Percentiles rank a stretch among this genome's conserved stretches.
Conservation (phyloP, 2,888 invertebrate species). For the Hirtodrosophila alboralis region DNA sequence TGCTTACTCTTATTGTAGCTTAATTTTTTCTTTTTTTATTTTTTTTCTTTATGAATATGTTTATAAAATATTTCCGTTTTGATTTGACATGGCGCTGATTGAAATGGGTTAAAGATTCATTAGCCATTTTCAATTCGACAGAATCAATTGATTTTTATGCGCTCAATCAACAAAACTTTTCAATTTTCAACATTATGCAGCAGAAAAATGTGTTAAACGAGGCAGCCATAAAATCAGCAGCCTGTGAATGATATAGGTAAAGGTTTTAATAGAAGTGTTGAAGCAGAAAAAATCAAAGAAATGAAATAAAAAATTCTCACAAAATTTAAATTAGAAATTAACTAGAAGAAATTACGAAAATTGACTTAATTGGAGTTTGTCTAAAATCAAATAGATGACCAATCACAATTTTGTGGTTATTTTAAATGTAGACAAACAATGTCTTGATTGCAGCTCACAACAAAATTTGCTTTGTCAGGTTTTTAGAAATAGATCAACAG, state of each 20-base stretch:
- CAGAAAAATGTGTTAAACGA: background rate
- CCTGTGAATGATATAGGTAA: too few species aligned
- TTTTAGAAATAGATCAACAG: slow-evolving; percentile 9
- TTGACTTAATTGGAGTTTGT: background rate
- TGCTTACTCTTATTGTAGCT: slow-evolving; percentile 19
- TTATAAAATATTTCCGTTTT: slow-evolving; percentile 75
- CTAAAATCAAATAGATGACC: slow-evolving; percentile 22
- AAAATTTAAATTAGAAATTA: too few species aligned
- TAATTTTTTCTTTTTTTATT: background rate
- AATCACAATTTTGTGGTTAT: slow-evolving; percentile 22
- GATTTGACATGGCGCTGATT: slow-evolving; percentile 69
- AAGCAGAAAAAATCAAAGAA: background rate
- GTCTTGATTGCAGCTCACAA: slow-evolving; percentile 17
- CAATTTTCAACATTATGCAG: slow-evolving; percentile 8
- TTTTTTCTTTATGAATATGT: slow-evolving; percentile 57
- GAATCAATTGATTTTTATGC: slow-evolving; percentile 44
- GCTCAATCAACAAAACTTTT: slow-evolving; percentile 58
- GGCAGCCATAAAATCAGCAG: too few species aligned
- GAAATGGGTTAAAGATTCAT: slow-evolving; percentile 66
- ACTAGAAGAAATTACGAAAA: slow-evolving; percentile 1
- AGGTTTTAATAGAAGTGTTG: too few species aligned
- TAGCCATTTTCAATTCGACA: slow-evolving; percentile 28
- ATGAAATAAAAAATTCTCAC: too few species aligned
- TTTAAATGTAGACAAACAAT: slow-evolving; percentile 2
- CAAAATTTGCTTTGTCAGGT: slow-evolving; percentile 29